These are phyloP conservation scores for Cirrhinus molitorella DNA, from an alignment of 2,797 vertebrate genomes.

Conservation along the genomic window DNA sequence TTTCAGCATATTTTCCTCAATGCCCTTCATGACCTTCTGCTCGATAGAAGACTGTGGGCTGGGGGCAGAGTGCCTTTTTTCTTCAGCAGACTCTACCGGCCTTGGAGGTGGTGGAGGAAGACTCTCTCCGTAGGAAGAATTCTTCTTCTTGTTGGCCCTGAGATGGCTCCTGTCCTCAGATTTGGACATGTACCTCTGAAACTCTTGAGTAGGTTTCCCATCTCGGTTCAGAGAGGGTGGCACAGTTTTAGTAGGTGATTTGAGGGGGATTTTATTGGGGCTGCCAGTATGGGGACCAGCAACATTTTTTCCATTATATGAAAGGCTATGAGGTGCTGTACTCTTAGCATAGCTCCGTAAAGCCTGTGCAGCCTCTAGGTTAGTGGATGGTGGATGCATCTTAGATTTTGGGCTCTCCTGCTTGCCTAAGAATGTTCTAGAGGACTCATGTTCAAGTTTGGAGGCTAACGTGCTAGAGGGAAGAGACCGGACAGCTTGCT, in stretches of 20 bases:
- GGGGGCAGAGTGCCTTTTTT: slow-evolving; percentile 68
- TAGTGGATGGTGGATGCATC: slow-evolving; percentile 79
- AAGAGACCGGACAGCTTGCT: slow-evolving; percentile 76
- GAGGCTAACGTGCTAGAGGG: slow-evolving; percentile 73
- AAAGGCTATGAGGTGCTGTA: slow-evolving; percentile 80
- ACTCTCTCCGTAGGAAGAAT: slow-evolving; percentile 74
- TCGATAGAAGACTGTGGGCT: slow-evolving; percentile 89
- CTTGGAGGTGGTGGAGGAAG: slow-evolving; percentile 77
- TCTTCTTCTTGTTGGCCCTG: slow-evolving; percentile 80
- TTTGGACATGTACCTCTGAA: slow-evolving; percentile 79
- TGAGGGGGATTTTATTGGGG: slow-evolving; percentile 89
- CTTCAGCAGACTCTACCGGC: slow-evolving; percentile 63
- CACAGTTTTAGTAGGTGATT: slow-evolving; percentile 87
- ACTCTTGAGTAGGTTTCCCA: slow-evolving; percentile 68
- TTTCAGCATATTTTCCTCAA: slow-evolving; percentile 93
- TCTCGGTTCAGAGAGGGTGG: slow-evolving; percentile 72
- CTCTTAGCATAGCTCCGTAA: slow-evolving; percentile 85
- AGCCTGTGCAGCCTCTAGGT: slow-evolving; percentile 75
- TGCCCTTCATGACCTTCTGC: slow-evolving; percentile 98
- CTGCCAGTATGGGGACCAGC: slow-evolving; percentile 83
- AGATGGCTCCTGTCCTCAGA: slow-evolving; percentile 82
- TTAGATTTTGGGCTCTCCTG: slow-evolving; percentile 83
- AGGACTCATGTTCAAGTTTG: slow-evolving; percentile 79
- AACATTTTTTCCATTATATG: slow-evolving; percentile 70
- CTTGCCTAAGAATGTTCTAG: slow-evolving; percentile 78